phyloP scores from a whole-genome alignment of 1,140 invertebrate species.

The Penaeus vannamei region DNA sequence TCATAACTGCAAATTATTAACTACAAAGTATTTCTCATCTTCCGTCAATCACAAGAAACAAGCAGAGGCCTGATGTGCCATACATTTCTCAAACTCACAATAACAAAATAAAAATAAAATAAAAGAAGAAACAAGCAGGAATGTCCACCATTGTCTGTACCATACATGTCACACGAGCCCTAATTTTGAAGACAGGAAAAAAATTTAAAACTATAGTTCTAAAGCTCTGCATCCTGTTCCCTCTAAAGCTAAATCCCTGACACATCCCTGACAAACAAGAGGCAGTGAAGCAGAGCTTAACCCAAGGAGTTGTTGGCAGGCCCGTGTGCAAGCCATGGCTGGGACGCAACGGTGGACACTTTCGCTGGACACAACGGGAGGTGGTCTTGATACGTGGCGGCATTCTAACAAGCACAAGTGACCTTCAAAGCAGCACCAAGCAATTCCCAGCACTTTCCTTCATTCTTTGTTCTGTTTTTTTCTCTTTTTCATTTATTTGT shows the following conservation, averaged over 20 bases:
- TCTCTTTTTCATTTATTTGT: slow-evolving; percentile 47
- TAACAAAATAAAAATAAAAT: background rate
- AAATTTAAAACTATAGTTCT: background rate
- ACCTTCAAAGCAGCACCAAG: slow-evolving; percentile 61
- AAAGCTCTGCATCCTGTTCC: slow-evolving; percentile 55
- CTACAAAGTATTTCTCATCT: slow-evolving; percentile 36
- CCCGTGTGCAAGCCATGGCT: slow-evolving; percentile 28
- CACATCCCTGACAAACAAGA: slow-evolving; percentile 62
- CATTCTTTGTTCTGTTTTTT: slow-evolving; percentile 21
- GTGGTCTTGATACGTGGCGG: slow-evolving; percentile 60
- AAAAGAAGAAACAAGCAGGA: slow-evolving; percentile 26
- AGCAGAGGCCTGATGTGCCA: slow-evolving; percentile 44
- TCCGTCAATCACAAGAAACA: slow-evolving; percentile 12
- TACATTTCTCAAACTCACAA: slow-evolving; percentile 19
- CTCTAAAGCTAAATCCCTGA: slow-evolving; percentile 63
- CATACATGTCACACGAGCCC: slow-evolving; percentile 27
- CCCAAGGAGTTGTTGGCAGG: slow-evolving; percentile 14
- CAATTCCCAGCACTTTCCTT: slow-evolving; percentile 51
- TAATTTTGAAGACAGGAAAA: slow-evolving; percentile 16
- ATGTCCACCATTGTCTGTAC: slow-evolving; percentile 23
- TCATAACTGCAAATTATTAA: background rate
- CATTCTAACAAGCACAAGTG: slow-evolving; percentile 60
- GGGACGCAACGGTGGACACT: slow-evolving; percentile 44
- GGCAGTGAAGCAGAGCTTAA: slow-evolving; percentile 50
- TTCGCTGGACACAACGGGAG: slow-evolving; percentile 46